A percentile compares a stretch with the other conserved stretches of the same genome.
phyloP scores from a whole-genome alignment of 2,888 invertebrate genomes.

The Hirtodrosophila trivittata region DNA sequence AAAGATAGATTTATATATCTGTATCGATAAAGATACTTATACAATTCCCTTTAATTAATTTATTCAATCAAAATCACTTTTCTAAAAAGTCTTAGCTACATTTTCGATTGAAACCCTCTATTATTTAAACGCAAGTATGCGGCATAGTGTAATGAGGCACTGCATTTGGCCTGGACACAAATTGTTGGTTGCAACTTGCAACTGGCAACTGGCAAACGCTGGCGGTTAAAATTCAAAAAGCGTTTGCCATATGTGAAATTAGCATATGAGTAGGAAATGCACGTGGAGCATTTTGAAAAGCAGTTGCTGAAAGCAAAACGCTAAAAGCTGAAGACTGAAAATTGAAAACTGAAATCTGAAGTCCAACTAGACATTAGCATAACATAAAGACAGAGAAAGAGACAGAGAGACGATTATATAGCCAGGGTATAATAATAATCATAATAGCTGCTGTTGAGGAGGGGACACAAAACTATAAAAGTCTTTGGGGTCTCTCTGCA shows the following conservation, averaged over 20 bases:
- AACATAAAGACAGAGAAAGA: slow-evolving; percentile 9
- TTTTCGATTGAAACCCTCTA: too few species aligned
- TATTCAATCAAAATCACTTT: too few species aligned
- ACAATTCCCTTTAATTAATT: too few species aligned
- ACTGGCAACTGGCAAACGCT: slow-evolving; percentile 8
- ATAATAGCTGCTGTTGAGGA: not conserved
- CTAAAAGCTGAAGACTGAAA: slow-evolving; percentile 31
- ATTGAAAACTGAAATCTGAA: slow-evolving; percentile 38
- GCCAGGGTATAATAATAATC: not conserved
- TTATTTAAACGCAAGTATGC: not conserved
- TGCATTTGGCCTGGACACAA: slow-evolving; percentile 6
- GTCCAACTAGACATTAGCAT: slow-evolving; percentile 35
- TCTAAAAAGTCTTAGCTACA: too few species aligned
- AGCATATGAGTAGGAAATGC: slow-evolving; percentile 62
- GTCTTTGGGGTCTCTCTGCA: slow-evolving; percentile 15
- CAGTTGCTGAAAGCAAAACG: too few species aligned
- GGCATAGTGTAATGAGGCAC: slow-evolving; percentile 1
- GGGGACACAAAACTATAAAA: slow-evolving; percentile 56
- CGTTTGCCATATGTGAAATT: slow-evolving; percentile 61
- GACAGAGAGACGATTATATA: slow-evolving; percentile 6
- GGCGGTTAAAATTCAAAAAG: slow-evolving; percentile 55
- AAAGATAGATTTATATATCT: too few species aligned
- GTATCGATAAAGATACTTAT: too few species aligned
- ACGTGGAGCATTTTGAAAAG: slow-evolving; percentile 45
- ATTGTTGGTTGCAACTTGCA: slow-evolving; percentile 31